Evolutionary conservation across 2,888 invertebrate species (phyloP).

Genomic region (Octonoba sinensis): DNA sequence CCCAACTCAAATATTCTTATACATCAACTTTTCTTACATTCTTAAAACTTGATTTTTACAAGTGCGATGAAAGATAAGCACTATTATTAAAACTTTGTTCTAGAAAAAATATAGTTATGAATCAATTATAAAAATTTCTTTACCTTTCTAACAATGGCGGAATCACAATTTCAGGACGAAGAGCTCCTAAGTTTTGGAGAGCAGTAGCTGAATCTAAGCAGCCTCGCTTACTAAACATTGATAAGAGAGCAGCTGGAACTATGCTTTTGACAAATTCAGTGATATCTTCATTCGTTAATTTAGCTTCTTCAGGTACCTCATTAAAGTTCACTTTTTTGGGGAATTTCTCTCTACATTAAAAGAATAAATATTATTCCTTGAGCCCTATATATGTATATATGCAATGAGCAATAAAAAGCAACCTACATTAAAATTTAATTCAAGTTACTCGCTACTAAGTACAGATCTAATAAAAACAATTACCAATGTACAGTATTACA

Average conservation of each 20-base stretch:
- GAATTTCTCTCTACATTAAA: constrained; percentile 75
- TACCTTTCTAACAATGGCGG: constrained; percentile 85
- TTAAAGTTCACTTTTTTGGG: constrained; percentile 79
- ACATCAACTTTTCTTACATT: not conserved
- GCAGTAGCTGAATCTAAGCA: constrained; percentile 77
- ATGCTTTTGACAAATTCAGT: constrained; percentile 83
- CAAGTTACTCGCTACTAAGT: too few relatives aligned
- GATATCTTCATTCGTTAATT: constrained; percentile 84
- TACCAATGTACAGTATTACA: too few relatives aligned
- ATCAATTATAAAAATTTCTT: not conserved
- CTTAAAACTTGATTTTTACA: too few relatives aligned
- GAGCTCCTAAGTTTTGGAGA: constrained; percentile 81
- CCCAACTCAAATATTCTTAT: too few relatives aligned
- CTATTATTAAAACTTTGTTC: too few relatives aligned
- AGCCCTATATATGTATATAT: too few relatives aligned
- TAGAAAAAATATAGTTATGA: not conserved
- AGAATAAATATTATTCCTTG: not conserved
- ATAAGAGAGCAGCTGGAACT: constrained; percentile 81
- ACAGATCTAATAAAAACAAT: too few relatives aligned
- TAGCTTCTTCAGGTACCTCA: constrained; percentile 78
- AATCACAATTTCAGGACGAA: constrained; percentile 85
- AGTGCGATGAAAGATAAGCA: too few relatives aligned
- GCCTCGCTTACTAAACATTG: constrained; percentile 83
- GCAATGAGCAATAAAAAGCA: too few relatives aligned
- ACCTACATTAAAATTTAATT: too few relatives aligned